Evolutionary conservation across 2,113 vertebrate species (phyloP).

Genomic region (Engystomops pustulosus): DNA sequence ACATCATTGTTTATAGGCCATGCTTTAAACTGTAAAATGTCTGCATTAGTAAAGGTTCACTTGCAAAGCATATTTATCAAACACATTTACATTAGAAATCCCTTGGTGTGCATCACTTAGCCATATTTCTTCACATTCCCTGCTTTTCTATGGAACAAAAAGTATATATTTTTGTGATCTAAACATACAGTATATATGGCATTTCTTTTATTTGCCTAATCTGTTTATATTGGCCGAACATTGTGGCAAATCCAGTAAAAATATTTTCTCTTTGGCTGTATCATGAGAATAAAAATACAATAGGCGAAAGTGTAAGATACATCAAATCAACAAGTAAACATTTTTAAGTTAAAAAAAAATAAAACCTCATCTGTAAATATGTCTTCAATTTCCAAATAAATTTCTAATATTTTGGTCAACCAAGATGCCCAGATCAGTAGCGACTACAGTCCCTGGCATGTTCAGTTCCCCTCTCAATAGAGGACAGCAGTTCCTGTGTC

Average conservation of each 20-base stretch:
- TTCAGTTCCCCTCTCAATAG: no score
- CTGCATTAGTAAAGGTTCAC: constrained; percentile 58
- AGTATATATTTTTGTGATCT: constrained; percentile 21
- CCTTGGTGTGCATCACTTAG: constrained; percentile 35
- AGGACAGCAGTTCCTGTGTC: no score
- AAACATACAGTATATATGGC: background rate
- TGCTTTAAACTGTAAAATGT: constrained; percentile 49
- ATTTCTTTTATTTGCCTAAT: background rate
- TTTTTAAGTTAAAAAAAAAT: no score
- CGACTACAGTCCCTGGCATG: no score
- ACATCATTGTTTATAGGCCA: constrained; percentile 56
- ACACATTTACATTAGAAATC: constrained; percentile 50
- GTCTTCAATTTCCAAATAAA: no score
- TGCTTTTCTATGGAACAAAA: constrained; percentile 25
- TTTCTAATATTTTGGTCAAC: no score
- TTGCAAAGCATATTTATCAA: constrained; percentile 42
- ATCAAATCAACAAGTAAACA: no score
- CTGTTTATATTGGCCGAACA: background rate
- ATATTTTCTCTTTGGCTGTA: background rate
- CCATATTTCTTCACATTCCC: constrained; percentile 35
- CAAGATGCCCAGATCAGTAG: no score
- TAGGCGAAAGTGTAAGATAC: background rate
- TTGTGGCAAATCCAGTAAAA: background rate
- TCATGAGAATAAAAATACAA: background rate
- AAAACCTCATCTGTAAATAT: no score